Evolutionary conservation across 2,888 invertebrate genomes (phyloP).

Genomic region (Calliopum simillimum): DNA sequence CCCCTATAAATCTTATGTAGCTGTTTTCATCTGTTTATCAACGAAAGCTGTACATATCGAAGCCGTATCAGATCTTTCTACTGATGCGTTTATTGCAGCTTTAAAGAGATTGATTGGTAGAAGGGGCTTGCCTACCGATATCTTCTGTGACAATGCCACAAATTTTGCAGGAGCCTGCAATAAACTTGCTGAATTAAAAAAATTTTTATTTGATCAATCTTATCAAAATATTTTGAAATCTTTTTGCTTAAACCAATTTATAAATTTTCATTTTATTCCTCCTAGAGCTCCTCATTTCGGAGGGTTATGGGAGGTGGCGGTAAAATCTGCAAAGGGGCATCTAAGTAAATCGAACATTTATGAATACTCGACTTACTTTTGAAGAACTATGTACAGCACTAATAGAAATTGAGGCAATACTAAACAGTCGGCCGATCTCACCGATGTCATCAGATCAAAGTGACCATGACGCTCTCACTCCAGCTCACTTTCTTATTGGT

Average conservation of each 20-base stretch:
- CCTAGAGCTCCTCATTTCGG: slow-evolving; percentile 44
- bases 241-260: too few relatives aligned
- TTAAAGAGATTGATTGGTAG: too few relatives aligned
- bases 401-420: slow-evolving; percentile 40
- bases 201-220: slow-evolving; percentile 4
- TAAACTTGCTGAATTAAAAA: too few relatives aligned
- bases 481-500: slow-evolving; percentile 40
- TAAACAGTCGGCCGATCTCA: slow-evolving; percentile 40
- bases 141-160: too few relatives aligned
- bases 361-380: slow-evolving; percentile 36
- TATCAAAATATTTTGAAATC: slow-evolving; percentile 22
- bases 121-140: too few relatives aligned
- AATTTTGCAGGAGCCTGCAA: slow-evolving; percentile 26
- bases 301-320: slow-evolving; percentile 37
- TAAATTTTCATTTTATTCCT: slow-evolving; percentile 36
- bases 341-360: slow-evolving; percentile 36
- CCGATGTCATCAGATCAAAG: slow-evolving; percentile 37
- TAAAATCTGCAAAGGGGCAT: slow-evolving; percentile 40
- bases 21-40: slow-evolving; percentile 34
- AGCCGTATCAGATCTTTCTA: slow-evolving; percentile 37
- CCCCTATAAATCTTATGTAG: slow-evolving; percentile 31
- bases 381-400: slow-evolving; percentile 40
- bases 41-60: slow-evolving; percentile 41
- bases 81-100: slow-evolving; percentile 38
- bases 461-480: slow-evolving; percentile 39